phyloP scores from a whole-genome alignment of 2,888 invertebrate species.

The Tenthredo notha region DNA sequence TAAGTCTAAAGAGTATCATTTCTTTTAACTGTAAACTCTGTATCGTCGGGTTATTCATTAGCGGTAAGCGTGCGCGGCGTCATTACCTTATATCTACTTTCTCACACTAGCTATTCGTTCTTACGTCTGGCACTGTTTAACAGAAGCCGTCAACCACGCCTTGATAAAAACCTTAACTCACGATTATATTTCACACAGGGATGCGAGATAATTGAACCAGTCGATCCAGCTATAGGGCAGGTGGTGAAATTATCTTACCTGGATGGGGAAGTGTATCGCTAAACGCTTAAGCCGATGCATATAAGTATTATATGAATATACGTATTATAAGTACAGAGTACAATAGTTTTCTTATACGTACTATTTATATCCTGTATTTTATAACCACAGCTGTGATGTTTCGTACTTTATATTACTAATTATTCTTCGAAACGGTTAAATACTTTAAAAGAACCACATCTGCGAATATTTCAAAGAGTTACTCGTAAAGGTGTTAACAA shows the following conservation, averaged over 20 bases:
- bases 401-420: slow-evolving; percentile 24
- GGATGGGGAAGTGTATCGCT: not conserved
- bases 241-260: slow-evolving; percentile 44
- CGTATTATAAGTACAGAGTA: not conserved
- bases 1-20: slow-evolving; percentile 31
- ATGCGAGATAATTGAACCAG: slow-evolving; percentile 8
- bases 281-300: not conserved
- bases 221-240: slow-evolving; percentile 13
- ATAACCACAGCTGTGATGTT: not conserved
- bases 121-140: not conserved
- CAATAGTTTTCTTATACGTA: slow-evolving; percentile 23
- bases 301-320: slow-evolving; percentile 7
- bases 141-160: slow-evolving; percentile 27
- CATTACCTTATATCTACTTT: slow-evolving; percentile 17
- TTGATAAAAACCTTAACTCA: slow-evolving; percentile 20
- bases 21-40: slow-evolving; percentile 12
- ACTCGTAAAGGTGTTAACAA: not conserved
- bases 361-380: not conserved
- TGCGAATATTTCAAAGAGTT: not conserved
- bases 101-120: not conserved
- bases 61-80: slow-evolving; percentile 40
- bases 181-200: slow-evolving; percentile 17
- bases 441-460: slow-evolving; percentile 9
- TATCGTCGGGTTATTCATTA: slow-evolving; percentile 28
- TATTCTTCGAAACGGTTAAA: slow-evolving; percentile 4